These are phyloP conservation scores for Sturnira hondurensis DNA, from an alignment of 2,113 vertebrate genomes.

Conservation along the genomic window DNA sequence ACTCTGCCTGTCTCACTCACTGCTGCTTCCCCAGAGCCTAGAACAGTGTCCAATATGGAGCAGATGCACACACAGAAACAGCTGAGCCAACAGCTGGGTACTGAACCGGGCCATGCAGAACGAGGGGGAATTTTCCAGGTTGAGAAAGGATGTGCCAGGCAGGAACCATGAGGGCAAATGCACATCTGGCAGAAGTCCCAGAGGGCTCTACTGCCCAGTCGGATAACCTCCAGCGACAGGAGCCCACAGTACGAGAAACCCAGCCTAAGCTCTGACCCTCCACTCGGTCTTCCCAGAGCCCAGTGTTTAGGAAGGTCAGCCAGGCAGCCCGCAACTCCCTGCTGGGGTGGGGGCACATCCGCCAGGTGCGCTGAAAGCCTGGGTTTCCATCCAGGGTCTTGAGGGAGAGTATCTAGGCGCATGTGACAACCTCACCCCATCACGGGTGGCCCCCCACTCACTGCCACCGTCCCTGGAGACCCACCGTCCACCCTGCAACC, in stretches of 20 bases:
- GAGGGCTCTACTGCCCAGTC: background rate
- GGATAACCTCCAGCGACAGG: background rate
- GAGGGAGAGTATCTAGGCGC: background rate
- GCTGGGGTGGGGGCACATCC: background rate
- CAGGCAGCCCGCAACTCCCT: background rate
- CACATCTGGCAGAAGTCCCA: background rate
- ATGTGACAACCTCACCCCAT: background rate
- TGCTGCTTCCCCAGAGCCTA: background rate
- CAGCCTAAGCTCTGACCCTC: background rate
- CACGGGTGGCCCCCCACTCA: background rate
- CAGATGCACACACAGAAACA: background rate
- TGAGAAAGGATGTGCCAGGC: background rate
- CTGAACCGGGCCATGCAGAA: background rate
- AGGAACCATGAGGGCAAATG: background rate
- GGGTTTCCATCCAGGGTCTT: background rate
- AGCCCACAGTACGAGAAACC: background rate
- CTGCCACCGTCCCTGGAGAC: background rate
- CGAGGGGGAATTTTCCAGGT: background rate
- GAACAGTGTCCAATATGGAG: background rate
- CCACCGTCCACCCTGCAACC: rapidly evolving
- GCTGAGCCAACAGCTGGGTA: background rate
- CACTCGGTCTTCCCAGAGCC: background rate
- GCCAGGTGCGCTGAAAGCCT: background rate
- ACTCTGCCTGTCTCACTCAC: background rate
- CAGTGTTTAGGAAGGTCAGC: background rate